These are phyloP conservation scores for Sander vitreus DNA, from an alignment of 2,113 vertebrate species.

Conservation along the genomic window DNA sequence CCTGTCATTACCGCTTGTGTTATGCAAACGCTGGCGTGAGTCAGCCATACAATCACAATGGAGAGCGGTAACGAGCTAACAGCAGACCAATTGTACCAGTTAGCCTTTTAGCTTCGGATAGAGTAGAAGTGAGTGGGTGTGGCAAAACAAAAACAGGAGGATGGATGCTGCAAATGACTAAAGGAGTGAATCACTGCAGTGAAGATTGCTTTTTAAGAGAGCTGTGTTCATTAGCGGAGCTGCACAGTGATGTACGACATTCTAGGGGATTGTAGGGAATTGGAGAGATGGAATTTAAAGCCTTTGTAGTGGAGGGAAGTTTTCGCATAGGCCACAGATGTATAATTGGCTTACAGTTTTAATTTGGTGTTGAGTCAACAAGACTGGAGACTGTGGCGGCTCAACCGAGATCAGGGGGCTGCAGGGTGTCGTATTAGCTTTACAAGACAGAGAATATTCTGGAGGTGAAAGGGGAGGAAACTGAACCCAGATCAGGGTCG, in stretches of 20 bases:
- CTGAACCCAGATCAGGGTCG: not conserved
- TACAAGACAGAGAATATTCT: not conserved
- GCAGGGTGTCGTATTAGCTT: slow-evolving; percentile 1
- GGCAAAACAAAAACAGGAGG: not conserved
- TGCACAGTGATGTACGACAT: not conserved
- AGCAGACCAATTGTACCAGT: not conserved
- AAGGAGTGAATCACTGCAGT: slow-evolving; percentile 35
- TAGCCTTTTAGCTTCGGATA: slow-evolving; percentile 3
- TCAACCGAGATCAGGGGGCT: not conserved
- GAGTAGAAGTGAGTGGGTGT: slow-evolving; percentile 29
- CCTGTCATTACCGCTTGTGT: slow-evolving; percentile 24
- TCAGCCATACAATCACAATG: not conserved
- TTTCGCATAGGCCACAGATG: not conserved
- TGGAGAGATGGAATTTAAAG: not conserved
- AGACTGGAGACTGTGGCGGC: not conserved
- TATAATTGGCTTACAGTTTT: slow-evolving; percentile 23
- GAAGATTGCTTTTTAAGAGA: slow-evolving; percentile 21
- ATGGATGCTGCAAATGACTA: not conserved
- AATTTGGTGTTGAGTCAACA: slow-evolving; percentile 16
- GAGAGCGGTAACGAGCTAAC: not conserved
- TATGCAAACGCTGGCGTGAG: not conserved
- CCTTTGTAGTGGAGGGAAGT: not conserved
- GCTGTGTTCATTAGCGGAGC: slow-evolving; percentile 14
- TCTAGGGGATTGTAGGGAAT: not conserved
- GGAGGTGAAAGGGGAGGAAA: not conserved